phyloP scores from a whole-genome alignment of 1,140 invertebrate species.

The Dryas iulia region DNA sequence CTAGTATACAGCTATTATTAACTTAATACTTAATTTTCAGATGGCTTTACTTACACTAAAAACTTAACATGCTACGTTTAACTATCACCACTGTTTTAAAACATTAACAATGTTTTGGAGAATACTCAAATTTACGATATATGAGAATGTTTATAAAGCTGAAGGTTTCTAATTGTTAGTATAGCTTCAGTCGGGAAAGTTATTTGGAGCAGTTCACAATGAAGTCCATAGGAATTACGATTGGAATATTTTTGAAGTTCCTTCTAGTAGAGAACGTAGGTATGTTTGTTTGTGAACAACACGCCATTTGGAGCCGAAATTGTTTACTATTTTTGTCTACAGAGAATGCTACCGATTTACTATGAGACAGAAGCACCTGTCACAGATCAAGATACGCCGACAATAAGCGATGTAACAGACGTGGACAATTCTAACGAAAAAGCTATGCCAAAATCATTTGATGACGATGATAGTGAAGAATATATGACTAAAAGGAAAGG shows the following conservation, averaged over 20 bases:
- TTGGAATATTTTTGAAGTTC: conserved; percentile 40
- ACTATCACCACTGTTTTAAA: conserved; percentile 35
- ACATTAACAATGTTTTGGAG: conserved; percentile 42
- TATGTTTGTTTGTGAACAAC: background rate
- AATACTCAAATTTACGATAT: conserved; percentile 51
- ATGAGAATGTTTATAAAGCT: conserved; percentile 52
- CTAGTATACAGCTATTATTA: too few relatives aligned
- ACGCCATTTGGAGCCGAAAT: background rate
- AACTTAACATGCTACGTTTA: background rate
- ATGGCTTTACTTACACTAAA: background rate
- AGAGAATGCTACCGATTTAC: conserved; percentile 50
- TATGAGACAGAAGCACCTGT: conserved; percentile 36
- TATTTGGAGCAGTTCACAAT: conserved; percentile 40
- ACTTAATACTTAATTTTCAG: background rate
- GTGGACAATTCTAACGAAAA: conserved; percentile 38
- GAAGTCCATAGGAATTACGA: conserved; percentile 39
- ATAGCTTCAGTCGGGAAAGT: conserved; percentile 34
- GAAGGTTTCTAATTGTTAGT: conserved; percentile 23
- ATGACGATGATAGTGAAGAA: background rate
- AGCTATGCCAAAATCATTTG: conserved; percentile 25
- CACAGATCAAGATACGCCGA: conserved; percentile 25
- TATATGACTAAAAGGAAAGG: background rate
- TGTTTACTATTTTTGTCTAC: conserved; percentile 30
- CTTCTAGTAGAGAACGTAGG: conserved; percentile 47
- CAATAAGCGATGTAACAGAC: conserved; percentile 9